A percentile compares a stretch with the other conserved stretches of the same genome.
These are phyloP conservation scores for Drymodes brunneopygia DNA, from an alignment of 2,113 vertebrate genomes.

Conservation along the genomic window DNA sequence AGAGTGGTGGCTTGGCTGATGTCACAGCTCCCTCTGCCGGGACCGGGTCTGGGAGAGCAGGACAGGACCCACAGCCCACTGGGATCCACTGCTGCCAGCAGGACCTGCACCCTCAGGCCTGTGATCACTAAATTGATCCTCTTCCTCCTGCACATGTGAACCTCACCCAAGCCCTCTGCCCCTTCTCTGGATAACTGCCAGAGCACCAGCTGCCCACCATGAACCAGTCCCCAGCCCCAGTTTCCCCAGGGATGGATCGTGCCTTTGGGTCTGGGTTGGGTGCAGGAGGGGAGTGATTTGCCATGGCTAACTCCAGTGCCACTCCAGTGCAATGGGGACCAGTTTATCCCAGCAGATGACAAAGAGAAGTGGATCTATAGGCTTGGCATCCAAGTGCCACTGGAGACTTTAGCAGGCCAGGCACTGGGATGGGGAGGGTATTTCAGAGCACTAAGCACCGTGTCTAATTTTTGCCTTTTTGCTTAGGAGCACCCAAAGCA, in stretches of 20 bases:
- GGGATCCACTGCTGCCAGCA: neutral
- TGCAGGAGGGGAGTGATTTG: neutral
- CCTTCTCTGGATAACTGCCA: neutral
- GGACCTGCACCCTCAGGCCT: neutral
- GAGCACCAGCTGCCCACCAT: neutral
- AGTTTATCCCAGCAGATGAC: neutral
- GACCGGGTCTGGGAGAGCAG: neutral
- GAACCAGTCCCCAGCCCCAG: neutral
- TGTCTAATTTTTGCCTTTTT: neutral
- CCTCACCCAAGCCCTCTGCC: neutral
- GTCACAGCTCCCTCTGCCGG: conserved; percentile 60
- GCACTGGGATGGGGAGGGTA: fast-evolving
- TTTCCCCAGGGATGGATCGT: fast-evolving
- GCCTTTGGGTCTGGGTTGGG: neutral
- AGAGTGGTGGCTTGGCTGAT: neutral
- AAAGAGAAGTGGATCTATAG: neutral
- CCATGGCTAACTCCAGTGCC: neutral
- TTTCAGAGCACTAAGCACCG: neutral
- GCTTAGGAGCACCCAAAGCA: neutral
- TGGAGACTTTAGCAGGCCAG: neutral
- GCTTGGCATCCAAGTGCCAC: neutral
- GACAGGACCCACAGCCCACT: neutral
- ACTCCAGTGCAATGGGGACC: neutral
- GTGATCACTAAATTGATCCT: neutral
- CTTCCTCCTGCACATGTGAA: neutral